phyloP scores from a whole-genome alignment of 2,888 invertebrate species.

The Heteromyza rotundicornis region DNA sequence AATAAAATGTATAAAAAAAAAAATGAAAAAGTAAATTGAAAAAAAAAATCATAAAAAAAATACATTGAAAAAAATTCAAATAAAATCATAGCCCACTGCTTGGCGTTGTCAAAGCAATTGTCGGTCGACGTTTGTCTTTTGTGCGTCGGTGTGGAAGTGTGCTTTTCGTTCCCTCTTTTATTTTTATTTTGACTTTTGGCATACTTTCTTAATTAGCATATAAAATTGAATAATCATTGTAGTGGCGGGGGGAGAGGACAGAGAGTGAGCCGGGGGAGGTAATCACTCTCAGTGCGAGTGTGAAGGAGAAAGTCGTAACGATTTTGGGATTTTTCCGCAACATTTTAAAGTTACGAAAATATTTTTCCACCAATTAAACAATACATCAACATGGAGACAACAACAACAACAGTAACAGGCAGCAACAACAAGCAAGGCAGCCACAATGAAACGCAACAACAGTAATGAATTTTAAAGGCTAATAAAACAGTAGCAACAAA shows the following conservation, averaged over 20 bases:
- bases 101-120: background rate
- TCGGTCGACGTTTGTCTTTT: background rate
- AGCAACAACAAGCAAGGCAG: background rate
- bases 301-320: too few relatives aligned
- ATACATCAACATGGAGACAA: constrained; percentile 27
- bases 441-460: constrained; percentile 9
- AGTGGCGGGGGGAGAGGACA: background rate
- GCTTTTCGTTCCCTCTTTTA: background rate
- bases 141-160: background rate
- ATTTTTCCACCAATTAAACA: constrained; percentile 35
- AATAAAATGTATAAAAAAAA: too few relatives aligned
- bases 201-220: constrained; percentile 4
- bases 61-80: background rate
- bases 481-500: constrained; percentile 18
- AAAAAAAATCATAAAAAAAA: too few relatives aligned
- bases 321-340: background rate
- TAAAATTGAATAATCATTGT: constrained; percentile 1
- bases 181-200: constrained; percentile 6
- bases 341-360: too few relatives aligned
- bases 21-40: too few relatives aligned
- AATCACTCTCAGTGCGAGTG: too few relatives aligned
- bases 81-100: background rate
- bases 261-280: too few relatives aligned
- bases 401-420: constrained; percentile 1
- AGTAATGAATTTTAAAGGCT: constrained; percentile 15